Evolutionary conservation across 2,888 invertebrate genomes (phyloP).

Genomic region (Teleiodes luculella): DNA sequence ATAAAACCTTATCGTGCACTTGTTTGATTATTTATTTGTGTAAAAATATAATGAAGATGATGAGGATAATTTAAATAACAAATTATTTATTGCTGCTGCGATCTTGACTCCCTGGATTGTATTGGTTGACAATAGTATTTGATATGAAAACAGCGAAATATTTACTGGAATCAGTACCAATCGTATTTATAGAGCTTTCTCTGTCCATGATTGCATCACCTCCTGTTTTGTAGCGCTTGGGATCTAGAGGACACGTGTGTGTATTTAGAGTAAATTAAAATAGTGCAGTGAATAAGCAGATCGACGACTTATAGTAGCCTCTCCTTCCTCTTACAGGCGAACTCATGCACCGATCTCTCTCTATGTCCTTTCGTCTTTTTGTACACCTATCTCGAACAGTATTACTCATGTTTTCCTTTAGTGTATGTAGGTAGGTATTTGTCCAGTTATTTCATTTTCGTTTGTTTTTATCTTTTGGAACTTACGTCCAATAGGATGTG

Average conservation of each 20-base stretch:
- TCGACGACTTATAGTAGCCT: conserved; percentile 23
- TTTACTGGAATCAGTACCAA: not conserved
- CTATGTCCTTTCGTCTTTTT: conserved; percentile 32
- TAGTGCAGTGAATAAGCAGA: conserved; percentile 64
- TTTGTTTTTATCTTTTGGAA: conserved; percentile 1
- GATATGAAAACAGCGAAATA: too few relatives aligned
- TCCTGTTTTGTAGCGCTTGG: conserved; percentile 29
- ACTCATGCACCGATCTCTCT: conserved; percentile 26
- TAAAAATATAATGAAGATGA: too few relatives aligned
- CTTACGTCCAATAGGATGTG: not conserved
- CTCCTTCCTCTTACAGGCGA: conserved; percentile 25
- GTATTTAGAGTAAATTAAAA: conserved; percentile 61
- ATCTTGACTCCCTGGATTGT: too few relatives aligned
- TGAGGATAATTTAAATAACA: too few relatives aligned
- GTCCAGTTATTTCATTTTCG: conserved; percentile 11
- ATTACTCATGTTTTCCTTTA: conserved; percentile 30
- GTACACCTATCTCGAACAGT: conserved; percentile 28
- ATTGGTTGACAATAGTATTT: not conserved
- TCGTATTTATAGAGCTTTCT: conserved; percentile 12
- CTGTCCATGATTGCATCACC: conserved; percentile 39
- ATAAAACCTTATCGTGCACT: too few relatives aligned
- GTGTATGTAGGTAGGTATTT: conserved; percentile 21
- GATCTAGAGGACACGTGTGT: conserved; percentile 49
- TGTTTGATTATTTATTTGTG: too few relatives aligned
- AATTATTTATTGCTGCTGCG: too few relatives aligned